Base-by-base conservation (phyloP, 2,888 invertebrate species). In the Diaperis boleti region DNA sequence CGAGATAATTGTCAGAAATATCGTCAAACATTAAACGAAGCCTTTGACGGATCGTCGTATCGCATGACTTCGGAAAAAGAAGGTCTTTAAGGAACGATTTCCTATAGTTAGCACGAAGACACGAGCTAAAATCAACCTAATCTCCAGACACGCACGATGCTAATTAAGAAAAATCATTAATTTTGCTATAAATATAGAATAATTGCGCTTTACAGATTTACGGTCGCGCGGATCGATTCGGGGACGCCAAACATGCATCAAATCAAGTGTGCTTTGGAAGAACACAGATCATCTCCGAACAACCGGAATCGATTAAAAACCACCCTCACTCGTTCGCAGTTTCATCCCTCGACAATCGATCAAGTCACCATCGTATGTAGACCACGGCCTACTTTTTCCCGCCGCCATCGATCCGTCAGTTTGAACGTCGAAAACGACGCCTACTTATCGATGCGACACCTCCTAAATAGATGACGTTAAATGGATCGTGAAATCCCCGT, bases 111-210 rank as follows among this genome's bases (percentile, higher is more conserved):
- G 74, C 72, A 71, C 72, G 71, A 70, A 69, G 69, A 72, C 66
- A 64, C 69, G 67, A 62, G 69, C 74, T 68, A 74, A 75, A 73
- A 64, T 72, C 73, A 71, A 72, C 73, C 75, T 73, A 73, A 74
- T 65, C 65, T 59, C 47, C 68, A 49, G 66, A 68, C 78, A 79
- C 78, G 80, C 80, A 79, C 79, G 76, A 73, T 73, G 73, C 78
- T 78, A 80, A 80, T 80, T 79, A 80, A 77, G 77, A 79, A 78
- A 77, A 78, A 79, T 79, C 78, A 77, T 79, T 79, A 78, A 78
- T 78, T 76, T 57, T 70, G 69, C 74, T 72, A 76, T 78, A 78
- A 77, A 77, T 76, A 76, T 71, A 72, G 70, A 70, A 76, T 74
- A 76, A 77, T 77, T 75, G 74, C 72, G 68, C 71, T 71, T 71